These are phyloP conservation scores for Prosapia bicincta DNA, from an alignment of 2,888 invertebrate genomes.

Conservation along the genomic window DNA sequence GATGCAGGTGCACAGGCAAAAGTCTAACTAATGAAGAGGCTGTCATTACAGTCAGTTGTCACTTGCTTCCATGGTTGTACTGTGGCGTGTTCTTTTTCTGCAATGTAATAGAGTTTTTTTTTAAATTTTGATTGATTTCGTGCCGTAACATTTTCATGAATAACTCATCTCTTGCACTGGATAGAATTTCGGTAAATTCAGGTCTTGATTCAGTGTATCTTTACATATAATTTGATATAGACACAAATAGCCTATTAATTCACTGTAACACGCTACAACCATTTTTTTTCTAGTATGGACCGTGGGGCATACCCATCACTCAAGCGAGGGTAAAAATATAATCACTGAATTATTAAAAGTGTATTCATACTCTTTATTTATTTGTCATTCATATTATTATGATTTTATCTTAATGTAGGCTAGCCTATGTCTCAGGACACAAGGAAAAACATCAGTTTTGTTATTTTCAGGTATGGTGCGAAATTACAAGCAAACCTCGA, in stretches of 20 bases:
- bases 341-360: too few species aligned
- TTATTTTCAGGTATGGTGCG: conserved; percentile 13
- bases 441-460: not conserved
- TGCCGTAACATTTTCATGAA: not conserved
- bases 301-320: too few species aligned
- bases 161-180: not conserved
- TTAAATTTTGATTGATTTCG: not conserved
- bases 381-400: too few species aligned
- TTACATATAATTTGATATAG: not conserved
- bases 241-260: not conserved
- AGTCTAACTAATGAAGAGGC: not conserved
- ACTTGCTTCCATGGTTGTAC: not conserved
- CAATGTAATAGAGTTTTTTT: not conserved
- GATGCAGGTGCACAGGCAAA: too few species aligned
- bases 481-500: too few species aligned
- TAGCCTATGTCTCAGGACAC: not conserved
- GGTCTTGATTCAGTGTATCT: too few species aligned
- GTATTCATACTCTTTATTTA: too few species aligned
- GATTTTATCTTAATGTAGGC: too few species aligned
- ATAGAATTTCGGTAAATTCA: not conserved
- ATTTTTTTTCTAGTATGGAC: too few species aligned
- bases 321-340: too few species aligned
- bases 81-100: not conserved
- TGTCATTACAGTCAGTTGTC: not conserved
- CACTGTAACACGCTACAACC: not conserved